Evolutionary conservation across 2,888 invertebrate species (phyloP).

Genomic region (Calameuta idolon): DNA sequence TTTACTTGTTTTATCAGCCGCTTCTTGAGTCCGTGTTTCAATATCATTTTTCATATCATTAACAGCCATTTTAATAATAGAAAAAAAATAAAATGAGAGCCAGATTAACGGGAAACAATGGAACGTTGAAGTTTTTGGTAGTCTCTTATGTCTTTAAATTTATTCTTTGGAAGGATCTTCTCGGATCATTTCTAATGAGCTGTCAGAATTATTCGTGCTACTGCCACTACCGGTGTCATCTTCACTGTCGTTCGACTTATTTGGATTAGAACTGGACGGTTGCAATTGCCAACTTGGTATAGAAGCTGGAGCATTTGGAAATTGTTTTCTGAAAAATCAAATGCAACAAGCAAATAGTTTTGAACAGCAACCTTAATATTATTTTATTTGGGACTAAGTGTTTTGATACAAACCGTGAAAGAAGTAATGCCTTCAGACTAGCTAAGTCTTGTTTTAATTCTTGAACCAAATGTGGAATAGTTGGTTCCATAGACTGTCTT

Average conservation of each 20-base stretch:
- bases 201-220: constrained; percentile 67
- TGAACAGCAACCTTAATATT: not conserved
- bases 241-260: constrained; percentile 59
- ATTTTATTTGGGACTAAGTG: not conserved
- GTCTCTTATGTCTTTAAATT: constrained; percentile 10
- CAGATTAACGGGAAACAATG: not conserved
- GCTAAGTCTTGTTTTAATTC: constrained; percentile 62
- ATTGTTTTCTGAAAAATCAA: constrained; percentile 76
- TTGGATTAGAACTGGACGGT: constrained; percentile 58
- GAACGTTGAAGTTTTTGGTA: not conserved
- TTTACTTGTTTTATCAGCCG: not conserved
- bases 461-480: constrained; percentile 59
- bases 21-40: not conserved
- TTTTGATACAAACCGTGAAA: constrained; percentile 54
- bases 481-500: constrained; percentile 52
- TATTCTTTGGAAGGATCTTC: constrained; percentile 63
- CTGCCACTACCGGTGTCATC: constrained; percentile 66
- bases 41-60: not conserved
- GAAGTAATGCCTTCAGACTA: constrained; percentile 61
- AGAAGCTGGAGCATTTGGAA: constrained; percentile 76
- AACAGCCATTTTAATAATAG: not conserved
- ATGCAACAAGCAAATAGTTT: constrained; percentile 14
- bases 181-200: constrained; percentile 67
- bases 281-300: constrained; percentile 87
- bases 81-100: not conserved